Evolutionary conservation across 2,888 invertebrate genomes (phyloP).

Genomic region (Chrysina gloriosa): DNA sequence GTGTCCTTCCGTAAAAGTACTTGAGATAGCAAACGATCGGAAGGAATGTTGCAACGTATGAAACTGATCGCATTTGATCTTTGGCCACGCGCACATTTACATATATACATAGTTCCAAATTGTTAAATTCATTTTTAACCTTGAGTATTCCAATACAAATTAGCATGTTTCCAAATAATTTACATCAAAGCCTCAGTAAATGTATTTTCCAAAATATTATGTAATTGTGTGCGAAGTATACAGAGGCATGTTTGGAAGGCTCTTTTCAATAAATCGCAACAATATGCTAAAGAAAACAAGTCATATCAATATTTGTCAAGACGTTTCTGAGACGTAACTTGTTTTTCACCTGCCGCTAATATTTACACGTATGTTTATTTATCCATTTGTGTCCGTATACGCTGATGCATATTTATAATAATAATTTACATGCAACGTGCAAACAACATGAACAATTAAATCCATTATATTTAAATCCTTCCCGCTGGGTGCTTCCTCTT

Average conservation of each 20-base stretch:
- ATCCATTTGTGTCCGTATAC: slow-evolving; percentile 11
- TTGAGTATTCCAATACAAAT: too few relatives aligned
- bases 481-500: slow-evolving; percentile 12
- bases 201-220: neutral
- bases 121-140: too few relatives aligned
- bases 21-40: too few relatives aligned
- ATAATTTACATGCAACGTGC: slow-evolving; percentile 14
- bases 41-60: too few relatives aligned
- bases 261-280: neutral
- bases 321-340: slow-evolving; percentile 1
- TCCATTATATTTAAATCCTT: slow-evolving; percentile 36
- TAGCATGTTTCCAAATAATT: neutral
- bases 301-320: slow-evolving; percentile 28
- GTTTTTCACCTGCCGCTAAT: slow-evolving; percentile 18
- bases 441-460: slow-evolving; percentile 24
- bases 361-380: slow-evolving; percentile 36
- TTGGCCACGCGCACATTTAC: too few relatives aligned
- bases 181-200: neutral
- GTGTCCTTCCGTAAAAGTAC: too few relatives aligned
- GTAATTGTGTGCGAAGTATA: neutral
- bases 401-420: slow-evolving; percentile 27
- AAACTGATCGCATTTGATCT: too few relatives aligned
- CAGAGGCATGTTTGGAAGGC: neutral
- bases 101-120: too few relatives aligned
- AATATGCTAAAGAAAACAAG: neutral